Evolutionary conservation across 2,888 invertebrate species (phyloP).

Genomic region (Galerucella calmariensis): DNA sequence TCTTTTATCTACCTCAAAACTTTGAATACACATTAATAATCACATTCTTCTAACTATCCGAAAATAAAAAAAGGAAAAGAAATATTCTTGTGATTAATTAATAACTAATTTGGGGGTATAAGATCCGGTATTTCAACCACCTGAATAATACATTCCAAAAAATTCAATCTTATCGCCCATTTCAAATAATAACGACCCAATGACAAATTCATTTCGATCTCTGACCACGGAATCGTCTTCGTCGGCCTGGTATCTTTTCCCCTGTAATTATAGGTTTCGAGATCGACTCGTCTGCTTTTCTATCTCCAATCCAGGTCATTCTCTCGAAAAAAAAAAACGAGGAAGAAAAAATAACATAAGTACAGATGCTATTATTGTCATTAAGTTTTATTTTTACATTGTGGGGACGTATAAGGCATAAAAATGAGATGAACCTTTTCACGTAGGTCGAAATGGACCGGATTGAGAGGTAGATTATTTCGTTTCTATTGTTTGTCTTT

Average conservation of each 20-base stretch:
- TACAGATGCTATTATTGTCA: slow-evolving; percentile 57
- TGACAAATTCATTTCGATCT: slow-evolving; percentile 55
- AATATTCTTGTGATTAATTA: too few species aligned
- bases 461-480: neutral
- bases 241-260: slow-evolving; percentile 54
- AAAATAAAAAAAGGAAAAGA: too few species aligned
- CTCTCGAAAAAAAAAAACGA: slow-evolving; percentile 34
- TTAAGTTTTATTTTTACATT: slow-evolving; percentile 52
- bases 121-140: neutral
- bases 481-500: neutral
- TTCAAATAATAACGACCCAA: slow-evolving; percentile 50
- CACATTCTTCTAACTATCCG: too few species aligned
- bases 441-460: slow-evolving; percentile 17
- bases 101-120: too few species aligned
- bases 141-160: slow-evolving; percentile 6
- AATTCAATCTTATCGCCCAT: slow-evolving; percentile 37
- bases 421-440: slow-evolving; percentile 27
- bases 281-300: slow-evolving; percentile 49
- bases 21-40: too few species aligned
- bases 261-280: slow-evolving; percentile 59
- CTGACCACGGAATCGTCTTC: slow-evolving; percentile 52
- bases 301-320: slow-evolving; percentile 52
- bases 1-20: too few species aligned
- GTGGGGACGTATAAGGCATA: slow-evolving; percentile 35
- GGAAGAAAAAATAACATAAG: slow-evolving; percentile 48